A percentile compares a stretch with the other conserved stretches of the same genome.
Conservation (phyloP, 2,797 vertebrate species). For the Acrossocheilus wenchowensis region DNA sequence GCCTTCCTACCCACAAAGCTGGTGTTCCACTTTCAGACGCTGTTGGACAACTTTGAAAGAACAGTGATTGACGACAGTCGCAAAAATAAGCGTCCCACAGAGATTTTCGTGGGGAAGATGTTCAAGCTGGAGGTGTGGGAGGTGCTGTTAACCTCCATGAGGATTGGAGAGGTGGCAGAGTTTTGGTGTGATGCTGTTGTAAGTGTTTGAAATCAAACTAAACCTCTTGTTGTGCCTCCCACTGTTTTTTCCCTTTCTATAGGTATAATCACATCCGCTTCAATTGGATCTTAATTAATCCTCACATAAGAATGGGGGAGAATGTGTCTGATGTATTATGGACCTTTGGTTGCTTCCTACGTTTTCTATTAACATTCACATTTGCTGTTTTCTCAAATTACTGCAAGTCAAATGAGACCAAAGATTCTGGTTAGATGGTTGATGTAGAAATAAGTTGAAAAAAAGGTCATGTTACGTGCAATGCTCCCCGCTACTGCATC, state of each 20-base stretch:
- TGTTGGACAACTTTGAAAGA: slow-evolving; percentile 87
- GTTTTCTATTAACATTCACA: slow-evolving; percentile 60
- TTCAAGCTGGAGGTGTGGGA: slow-evolving; percentile 94
- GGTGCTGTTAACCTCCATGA: slow-evolving; percentile 86
- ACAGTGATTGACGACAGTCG: slow-evolving; percentile 88
- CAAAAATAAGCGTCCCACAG: slow-evolving; percentile 79
- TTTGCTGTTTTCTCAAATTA: slow-evolving; percentile 38
- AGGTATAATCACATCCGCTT: not conserved
- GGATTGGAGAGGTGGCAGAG: slow-evolving; percentile 87
- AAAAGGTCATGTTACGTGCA: not conserved
- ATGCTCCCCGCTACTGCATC: not conserved
- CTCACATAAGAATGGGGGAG: slow-evolving; percentile 43
- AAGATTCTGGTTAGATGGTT: slow-evolving; percentile 48
- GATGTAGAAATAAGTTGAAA: slow-evolving; percentile 39
- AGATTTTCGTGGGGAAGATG: slow-evolving; percentile 91
- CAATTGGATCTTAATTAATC: slow-evolving; percentile 58
- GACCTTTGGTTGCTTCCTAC: slow-evolving; percentile 56
- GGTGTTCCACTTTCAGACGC: slow-evolving; percentile 88
- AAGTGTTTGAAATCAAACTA: slow-evolving; percentile 69
- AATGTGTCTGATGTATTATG: slow-evolving; percentile 60
- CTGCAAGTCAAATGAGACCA: slow-evolving; percentile 66
- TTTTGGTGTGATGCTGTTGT: slow-evolving; percentile 89
- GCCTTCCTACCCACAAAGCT: slow-evolving; percentile 71
- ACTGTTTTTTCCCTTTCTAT: not conserved
- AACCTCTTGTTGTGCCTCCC: not conserved